Conservation (phyloP, 1,140 invertebrate species). For the Drosophila albomicans region DNA sequence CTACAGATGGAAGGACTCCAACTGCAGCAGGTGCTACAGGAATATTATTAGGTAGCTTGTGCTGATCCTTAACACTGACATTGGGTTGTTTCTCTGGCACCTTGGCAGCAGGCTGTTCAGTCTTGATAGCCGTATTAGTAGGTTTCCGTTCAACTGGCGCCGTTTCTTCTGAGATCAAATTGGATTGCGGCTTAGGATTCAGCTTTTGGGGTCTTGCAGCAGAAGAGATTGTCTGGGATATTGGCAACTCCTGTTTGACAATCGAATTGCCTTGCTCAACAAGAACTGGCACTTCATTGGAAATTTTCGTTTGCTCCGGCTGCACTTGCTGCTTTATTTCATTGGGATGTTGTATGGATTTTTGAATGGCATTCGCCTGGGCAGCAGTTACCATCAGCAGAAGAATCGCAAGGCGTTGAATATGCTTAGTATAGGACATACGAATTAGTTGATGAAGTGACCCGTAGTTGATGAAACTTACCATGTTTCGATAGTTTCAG, state of each 20-base stretch:
- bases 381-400: conserved; percentile 13
- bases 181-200: no score
- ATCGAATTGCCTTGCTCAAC: conserved; percentile 5
- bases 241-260: not conserved
- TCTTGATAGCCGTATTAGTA: no score
- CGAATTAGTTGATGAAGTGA: conserved; percentile 17
- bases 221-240: not conserved
- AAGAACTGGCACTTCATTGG: conserved; percentile 15
- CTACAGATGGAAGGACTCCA: no score
- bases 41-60: not conserved
- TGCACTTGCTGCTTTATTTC: not conserved
- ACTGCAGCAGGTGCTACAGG: no score
- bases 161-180: not conserved
- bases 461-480: conserved; percentile 45
- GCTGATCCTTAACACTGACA: no score
- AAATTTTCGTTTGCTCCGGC: not conserved
- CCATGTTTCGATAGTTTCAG: conserved; percentile 61
- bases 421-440: conserved; percentile 24
- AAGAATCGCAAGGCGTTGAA: conserved; percentile 47
- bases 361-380: conserved; percentile 9
- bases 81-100: no score
- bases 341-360: not conserved
- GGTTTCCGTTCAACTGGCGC: not conserved
- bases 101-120: not conserved
- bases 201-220: no score